phyloP scores from a whole-genome alignment of 2,113 vertebrate genomes.

The Lucifuga dentata region DNA sequence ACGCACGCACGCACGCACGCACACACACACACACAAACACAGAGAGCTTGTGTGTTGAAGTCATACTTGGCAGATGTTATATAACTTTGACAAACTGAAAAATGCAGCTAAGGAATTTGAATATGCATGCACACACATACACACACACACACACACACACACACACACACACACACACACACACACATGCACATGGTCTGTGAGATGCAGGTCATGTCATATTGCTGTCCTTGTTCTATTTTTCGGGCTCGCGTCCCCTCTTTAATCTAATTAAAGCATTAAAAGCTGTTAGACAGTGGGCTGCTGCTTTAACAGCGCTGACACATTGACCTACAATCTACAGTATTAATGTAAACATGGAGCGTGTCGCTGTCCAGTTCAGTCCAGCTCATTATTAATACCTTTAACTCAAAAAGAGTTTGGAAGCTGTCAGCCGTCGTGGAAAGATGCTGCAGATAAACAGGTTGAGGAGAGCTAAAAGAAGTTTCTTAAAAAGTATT shows the following conservation, averaged over 20 bases:
- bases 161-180: conserved; percentile 3
- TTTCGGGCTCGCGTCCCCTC: not conserved
- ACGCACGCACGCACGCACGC: conserved; percentile 30
- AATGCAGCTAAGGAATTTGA: not conserved
- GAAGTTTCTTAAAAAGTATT: no score
- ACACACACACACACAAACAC: conserved; percentile 23
- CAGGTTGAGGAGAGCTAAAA: not conserved
- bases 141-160: not conserved
- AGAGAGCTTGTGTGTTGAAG: conserved; percentile 16
- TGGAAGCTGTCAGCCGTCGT: not conserved
- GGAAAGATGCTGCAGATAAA: not conserved
- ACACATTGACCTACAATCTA: conserved; percentile 44
- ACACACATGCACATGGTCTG: not conserved
- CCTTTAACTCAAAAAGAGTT: not conserved
- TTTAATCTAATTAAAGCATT: conserved; percentile 47
- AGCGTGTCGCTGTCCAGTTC: not conserved
- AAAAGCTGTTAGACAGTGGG: not conserved
- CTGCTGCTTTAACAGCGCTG: not conserved
- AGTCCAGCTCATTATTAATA: not conserved
- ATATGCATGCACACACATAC: not conserved
- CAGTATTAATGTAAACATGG: not conserved
- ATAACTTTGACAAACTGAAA: conserved; percentile 20
- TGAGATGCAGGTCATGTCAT: not conserved
- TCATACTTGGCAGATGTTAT: conserved; percentile 5
- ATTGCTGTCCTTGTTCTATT: not conserved